These are phyloP conservation scores for Montifringilla adamsi DNA, from an alignment of 2,113 vertebrate genomes.

Conservation along the genomic window DNA sequence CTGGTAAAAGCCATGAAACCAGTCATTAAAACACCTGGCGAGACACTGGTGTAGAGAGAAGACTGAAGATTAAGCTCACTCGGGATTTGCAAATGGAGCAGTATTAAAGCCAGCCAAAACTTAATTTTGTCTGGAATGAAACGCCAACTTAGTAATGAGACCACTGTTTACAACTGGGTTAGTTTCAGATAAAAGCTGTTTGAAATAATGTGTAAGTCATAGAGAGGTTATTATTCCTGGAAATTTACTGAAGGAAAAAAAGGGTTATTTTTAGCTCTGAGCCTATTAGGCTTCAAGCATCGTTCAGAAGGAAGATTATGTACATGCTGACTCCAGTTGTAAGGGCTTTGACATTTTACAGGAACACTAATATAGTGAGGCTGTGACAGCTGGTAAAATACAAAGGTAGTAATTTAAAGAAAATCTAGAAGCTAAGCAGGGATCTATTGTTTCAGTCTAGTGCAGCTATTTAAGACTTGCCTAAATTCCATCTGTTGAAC, in stretches of 20 bases:
- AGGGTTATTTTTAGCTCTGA: slow-evolving; percentile 33
- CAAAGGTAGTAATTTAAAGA: slow-evolving; percentile 10
- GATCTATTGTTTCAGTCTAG: neutral
- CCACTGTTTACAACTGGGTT: neutral
- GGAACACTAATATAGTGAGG: slow-evolving; percentile 37
- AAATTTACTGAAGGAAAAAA: neutral
- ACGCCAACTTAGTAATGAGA: neutral
- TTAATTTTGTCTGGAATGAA: neutral
- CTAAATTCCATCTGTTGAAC: neutral
- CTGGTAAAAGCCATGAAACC: neutral
- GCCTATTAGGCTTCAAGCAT: neutral
- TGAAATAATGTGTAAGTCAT: neutral
- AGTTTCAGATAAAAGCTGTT: neutral
- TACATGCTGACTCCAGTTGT: neutral
- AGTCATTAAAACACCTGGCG: neutral
- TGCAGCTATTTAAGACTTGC: neutral
- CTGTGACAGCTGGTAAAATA: slow-evolving; percentile 17
- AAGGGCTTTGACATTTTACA: slow-evolving; percentile 22
- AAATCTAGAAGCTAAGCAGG: neutral
- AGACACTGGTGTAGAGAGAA: neutral
- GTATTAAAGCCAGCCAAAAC: neutral
- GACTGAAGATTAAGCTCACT: neutral
- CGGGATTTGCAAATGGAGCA: neutral
- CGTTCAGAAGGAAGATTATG: neutral
- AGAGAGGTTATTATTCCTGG: neutral